Evolutionary conservation across 2,113 vertebrate genomes (phyloP).

Genomic region (Halcyon senegalensis): DNA sequence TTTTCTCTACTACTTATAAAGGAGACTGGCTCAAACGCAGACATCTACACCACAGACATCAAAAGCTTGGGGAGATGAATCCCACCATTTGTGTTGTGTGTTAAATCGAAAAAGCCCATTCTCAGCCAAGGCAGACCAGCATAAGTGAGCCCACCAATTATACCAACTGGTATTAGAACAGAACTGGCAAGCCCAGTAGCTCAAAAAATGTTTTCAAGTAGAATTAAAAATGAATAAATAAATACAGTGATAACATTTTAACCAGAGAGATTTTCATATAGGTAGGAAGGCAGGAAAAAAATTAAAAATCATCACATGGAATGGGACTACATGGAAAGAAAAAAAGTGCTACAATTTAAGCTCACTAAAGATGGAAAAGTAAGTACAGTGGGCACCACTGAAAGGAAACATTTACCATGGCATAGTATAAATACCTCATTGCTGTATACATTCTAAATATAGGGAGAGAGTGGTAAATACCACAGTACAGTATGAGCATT

Average conservation of each 20-base stretch:
- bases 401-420: slow-evolving; percentile 72
- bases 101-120: neutral
- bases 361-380: slow-evolving; percentile 53
- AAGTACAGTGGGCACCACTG: slow-evolving; percentile 46
- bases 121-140: neutral
- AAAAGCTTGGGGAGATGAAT: neutral
- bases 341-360: slow-evolving; percentile 40
- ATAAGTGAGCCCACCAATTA: neutral
- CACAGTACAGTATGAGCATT: slow-evolving; percentile 50
- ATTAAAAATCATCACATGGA: neutral
- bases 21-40: neutral
- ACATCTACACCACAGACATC: neutral
- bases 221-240: neutral
- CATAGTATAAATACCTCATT: slow-evolving; percentile 64
- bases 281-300: neutral
- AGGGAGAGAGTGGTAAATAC: slow-evolving; percentile 55
- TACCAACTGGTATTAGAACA: neutral
- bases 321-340: neutral
- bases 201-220: neutral
- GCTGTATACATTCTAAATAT: slow-evolving; percentile 71
- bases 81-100: neutral
- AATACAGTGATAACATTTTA: neutral
- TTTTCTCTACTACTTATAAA: slow-evolving; percentile 8
- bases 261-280: neutral
- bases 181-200: neutral